phyloP scores from a whole-genome alignment of 2,797 vertebrate genomes.

The Echeneis naucrates region DNA sequence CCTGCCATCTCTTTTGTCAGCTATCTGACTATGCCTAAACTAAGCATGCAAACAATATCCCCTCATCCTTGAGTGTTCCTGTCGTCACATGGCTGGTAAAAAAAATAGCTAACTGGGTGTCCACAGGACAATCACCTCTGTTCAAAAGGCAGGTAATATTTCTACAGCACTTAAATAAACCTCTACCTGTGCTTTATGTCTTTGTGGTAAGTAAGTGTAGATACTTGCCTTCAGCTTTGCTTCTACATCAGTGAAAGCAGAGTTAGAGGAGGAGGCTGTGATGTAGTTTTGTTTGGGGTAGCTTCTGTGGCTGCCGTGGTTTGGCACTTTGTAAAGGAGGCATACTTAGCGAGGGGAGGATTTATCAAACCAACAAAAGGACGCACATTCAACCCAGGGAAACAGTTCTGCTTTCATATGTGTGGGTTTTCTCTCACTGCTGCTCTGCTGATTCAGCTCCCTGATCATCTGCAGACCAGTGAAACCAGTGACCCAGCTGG shows the following conservation, averaged over 20 bases:
- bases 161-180: slow-evolving; percentile 14
- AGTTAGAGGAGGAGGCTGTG: slow-evolving; percentile 37
- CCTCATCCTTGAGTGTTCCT: not conserved
- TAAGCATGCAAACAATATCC: no score
- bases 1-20: no score
- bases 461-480: slow-evolving; percentile 47
- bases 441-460: slow-evolving; percentile 57
- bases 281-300: slow-evolving; percentile 65
- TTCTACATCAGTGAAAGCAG: slow-evolving; percentile 11
- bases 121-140: not conserved
- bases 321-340: slow-evolving; percentile 50
- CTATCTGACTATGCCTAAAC: no score
- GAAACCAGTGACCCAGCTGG: slow-evolving; percentile 52
- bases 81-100: not conserved
- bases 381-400: slow-evolving; percentile 36
- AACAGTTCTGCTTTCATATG: slow-evolving; percentile 54
- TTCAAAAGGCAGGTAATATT: not conserved
- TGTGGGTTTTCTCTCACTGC: slow-evolving; percentile 47
- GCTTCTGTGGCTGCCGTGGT: slow-evolving; percentile 61
- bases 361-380: slow-evolving; percentile 62
- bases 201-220: not conserved
- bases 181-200: not conserved
- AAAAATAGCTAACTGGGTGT: not conserved
- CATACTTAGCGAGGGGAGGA: slow-evolving; percentile 47
- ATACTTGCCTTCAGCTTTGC: slow-evolving; percentile 21